Evolutionary conservation across 2,797 vertebrate genomes (phyloP).

Genomic region (Peromyscus melanophrys): DNA sequence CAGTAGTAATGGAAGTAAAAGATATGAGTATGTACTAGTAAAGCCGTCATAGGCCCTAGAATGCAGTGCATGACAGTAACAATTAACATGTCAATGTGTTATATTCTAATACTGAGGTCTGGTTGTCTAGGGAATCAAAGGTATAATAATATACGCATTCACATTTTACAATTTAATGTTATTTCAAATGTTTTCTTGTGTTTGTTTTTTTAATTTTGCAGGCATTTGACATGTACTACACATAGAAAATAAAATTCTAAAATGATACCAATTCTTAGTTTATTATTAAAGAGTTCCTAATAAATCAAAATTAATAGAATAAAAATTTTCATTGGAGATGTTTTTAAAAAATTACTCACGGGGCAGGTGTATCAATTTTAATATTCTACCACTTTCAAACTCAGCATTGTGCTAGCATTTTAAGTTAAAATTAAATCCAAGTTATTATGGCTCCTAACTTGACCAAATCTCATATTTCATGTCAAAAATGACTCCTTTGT

Average conservation of each 20-base stretch:
- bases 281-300: conserved; percentile 69
- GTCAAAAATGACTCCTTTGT: conserved; percentile 25
- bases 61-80: not conserved
- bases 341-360: conserved; percentile 76
- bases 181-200: not conserved
- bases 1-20: not conserved
- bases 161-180: not conserved
- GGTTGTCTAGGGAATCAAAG: not conserved
- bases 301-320: conserved; percentile 71
- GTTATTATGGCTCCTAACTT: not conserved
- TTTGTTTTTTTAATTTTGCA: not conserved
- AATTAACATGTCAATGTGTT: not conserved
- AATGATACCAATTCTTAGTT: not conserved
- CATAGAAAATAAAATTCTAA: conserved; percentile 27
- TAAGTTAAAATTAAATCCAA: conserved; percentile 81
- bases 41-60: not conserved
- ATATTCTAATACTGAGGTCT: not conserved
- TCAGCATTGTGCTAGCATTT: conserved; percentile 81
- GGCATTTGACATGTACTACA: not conserved
- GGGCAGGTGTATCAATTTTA: conserved; percentile 77
- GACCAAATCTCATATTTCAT: not conserved
- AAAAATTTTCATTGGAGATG: conserved; percentile 77
- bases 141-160: not conserved
- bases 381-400: conserved; percentile 77
- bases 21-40: not conserved